Evolutionary conservation across 2,113 vertebrate genomes (phyloP), one percentile per base, ranked within the genome.

Genomic region (Astur gentilis): DNA sequence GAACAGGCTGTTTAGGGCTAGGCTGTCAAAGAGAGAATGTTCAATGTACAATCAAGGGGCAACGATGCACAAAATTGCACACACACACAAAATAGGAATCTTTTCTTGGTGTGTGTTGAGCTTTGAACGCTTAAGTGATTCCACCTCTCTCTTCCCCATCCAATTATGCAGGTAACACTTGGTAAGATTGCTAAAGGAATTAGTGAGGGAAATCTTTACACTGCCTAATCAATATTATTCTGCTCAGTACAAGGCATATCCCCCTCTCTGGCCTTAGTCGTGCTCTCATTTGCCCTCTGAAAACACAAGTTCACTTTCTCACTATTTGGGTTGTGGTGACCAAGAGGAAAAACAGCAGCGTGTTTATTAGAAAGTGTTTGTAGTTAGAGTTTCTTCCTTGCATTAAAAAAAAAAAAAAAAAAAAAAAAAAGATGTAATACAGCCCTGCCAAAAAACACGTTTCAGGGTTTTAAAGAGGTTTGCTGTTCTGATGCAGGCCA

Each of bases 41-140:
- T 96, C 91, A 89, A 82, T 90, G 90, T 83, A 96, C 78, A 96
- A 73, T 96, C 83, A 78, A 86, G 85, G 81, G 93, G 97, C 97
- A 95, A 45, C 10, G 91, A 95, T 96, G 95, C 96, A 95, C 97
- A 97, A 94, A 96, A 97, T 95, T 96, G 91, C 92, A 88, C 87
- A 92, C 87, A 44, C 75, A 90, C 69, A 88, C 6, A 44, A 91
- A 96, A 88, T 20, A 77, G 92, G 92, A 96, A 93, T 94, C 91
- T 95, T 93, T 91, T 91, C 87, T 93, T 5, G 8, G 78, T 50
- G 71, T 20, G 22, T 86, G 84, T 62, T 83, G 84, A 83, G 91
- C 95, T 97, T 93, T 89, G 90, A 92, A 90, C 11, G 44, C 95
- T 97, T 95, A 97, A 97, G 82, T 77, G 96, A 94, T 97, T 96